These are phyloP conservation scores for Crocallis elinguaria DNA, from an alignment of 2,888 invertebrate genomes.

Conservation along the genomic window DNA sequence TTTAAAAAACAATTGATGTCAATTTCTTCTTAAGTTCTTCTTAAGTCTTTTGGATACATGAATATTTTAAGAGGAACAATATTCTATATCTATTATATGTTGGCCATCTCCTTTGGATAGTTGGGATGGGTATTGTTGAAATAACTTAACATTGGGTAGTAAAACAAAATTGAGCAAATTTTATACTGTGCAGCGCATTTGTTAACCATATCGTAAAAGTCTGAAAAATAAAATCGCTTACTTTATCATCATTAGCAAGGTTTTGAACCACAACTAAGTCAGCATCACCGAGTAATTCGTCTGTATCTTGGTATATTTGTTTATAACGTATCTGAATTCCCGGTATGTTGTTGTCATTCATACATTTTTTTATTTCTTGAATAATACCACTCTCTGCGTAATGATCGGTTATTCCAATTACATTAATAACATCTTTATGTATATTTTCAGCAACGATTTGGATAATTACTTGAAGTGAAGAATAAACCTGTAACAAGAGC, in stretches of 20 bases:
- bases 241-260: conserved; percentile 36
- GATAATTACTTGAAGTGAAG: neutral
- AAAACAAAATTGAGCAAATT: too few species aligned
- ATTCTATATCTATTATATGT: too few species aligned
- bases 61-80: too few species aligned
- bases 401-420: neutral
- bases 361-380: neutral
- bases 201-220: too few species aligned
- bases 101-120: too few species aligned
- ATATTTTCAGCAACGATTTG: conserved; percentile 4
- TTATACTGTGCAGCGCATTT: too few species aligned
- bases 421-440: conserved; percentile 32
- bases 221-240: conserved; percentile 34
- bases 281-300: conserved; percentile 8
- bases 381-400: neutral
- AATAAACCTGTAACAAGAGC: conserved; percentile 7
- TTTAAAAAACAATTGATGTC: too few species aligned
- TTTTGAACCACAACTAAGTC: conserved; percentile 42
- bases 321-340: neutral
- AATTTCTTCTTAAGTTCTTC: too few species aligned
- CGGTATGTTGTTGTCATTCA: neutral
- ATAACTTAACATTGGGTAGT: too few species aligned
- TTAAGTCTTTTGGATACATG: too few species aligned
- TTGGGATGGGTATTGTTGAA: too few species aligned
- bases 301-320: conserved; percentile 2